Conservation (phyloP, 2,113 vertebrate species). For the Clarias macrocephalus region DNA sequence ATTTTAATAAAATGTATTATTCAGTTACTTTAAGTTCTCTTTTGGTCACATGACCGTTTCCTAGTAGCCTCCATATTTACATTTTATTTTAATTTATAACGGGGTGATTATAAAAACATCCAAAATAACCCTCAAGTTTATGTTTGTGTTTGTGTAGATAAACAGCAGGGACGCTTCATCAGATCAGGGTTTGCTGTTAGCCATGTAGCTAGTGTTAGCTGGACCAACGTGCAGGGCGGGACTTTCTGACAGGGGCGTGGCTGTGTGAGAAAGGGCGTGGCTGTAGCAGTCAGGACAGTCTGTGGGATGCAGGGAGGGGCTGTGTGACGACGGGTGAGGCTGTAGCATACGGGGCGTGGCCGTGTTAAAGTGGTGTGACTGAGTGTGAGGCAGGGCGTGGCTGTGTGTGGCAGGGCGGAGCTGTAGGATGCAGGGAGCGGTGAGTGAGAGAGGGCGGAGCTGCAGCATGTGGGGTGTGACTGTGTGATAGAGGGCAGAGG, state of each 20-base stretch:
- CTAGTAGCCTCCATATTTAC: background rate
- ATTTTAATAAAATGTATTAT: background rate
- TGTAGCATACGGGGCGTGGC: background rate
- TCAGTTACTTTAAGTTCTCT: background rate
- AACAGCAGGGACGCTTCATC: too few species aligned
- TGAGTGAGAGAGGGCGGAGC: too few species aligned
- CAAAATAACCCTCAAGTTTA: too few species aligned
- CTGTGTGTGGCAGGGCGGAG: background rate
- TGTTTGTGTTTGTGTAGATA: too few species aligned
- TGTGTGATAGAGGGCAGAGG: background rate
- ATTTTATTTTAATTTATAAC: background rate
- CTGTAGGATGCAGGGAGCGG: too few species aligned
- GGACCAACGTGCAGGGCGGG: background rate
- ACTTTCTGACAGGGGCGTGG: background rate
- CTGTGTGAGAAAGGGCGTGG: background rate
- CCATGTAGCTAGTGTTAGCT: background rate
- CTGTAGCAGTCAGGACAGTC: too few species aligned
- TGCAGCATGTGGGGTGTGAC: background rate
- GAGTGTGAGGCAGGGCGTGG: background rate
- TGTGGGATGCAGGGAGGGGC: too few species aligned
- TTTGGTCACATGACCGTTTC: background rate
- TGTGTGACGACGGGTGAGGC: too few species aligned
- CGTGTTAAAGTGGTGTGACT: background rate
- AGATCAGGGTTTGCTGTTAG: background rate
- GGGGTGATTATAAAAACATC: background rate